These are phyloP conservation scores for Gymnoscopelus microlampas DNA, from an alignment of 2,797 vertebrate species.

Conservation along the genomic window DNA sequence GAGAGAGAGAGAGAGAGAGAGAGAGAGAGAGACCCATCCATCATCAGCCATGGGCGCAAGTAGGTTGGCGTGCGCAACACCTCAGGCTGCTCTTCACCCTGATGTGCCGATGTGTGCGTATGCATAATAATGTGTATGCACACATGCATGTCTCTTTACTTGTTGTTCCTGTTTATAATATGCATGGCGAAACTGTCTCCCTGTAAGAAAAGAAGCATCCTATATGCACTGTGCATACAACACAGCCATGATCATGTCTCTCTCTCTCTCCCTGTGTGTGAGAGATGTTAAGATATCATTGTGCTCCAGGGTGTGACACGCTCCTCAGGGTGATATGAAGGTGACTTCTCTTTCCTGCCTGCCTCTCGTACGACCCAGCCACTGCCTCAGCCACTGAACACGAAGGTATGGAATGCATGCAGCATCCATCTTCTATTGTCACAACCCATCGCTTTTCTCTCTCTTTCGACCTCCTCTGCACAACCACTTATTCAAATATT, in stretches of 20 bases:
- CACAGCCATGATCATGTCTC: too few relatives aligned
- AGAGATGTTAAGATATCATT: too few relatives aligned
- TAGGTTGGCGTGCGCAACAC: background rate
- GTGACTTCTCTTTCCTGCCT: background rate
- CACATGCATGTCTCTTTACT: background rate
- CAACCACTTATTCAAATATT: slow-evolving; percentile 3
- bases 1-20: slow-evolving; percentile 29
- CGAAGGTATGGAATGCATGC: slow-evolving; percentile 32
- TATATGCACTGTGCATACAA: too few relatives aligned
- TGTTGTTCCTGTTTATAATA: background rate
- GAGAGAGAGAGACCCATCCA: slow-evolving; percentile 45
- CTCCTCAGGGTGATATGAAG: too few relatives aligned
- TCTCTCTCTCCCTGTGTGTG: too few relatives aligned
- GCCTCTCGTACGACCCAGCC: background rate
- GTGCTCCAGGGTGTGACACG: too few relatives aligned
- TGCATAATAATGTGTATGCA: slow-evolving; percentile 1
- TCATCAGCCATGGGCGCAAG: slow-evolving; percentile 48
- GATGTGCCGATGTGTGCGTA: slow-evolving; percentile 6
- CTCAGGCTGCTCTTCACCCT: background rate
- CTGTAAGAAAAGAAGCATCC: too few relatives aligned
- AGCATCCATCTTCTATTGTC: slow-evolving; percentile 30
- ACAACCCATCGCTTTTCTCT: background rate
- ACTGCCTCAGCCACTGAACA: slow-evolving; percentile 34
- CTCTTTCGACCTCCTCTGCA: background rate
- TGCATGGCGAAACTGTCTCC: background rate